Evolutionary conservation across 2,888 invertebrate species (phyloP), one percentile per base, ranked within the genome.

Genomic region (Pristionchus exspectatus): DNA sequence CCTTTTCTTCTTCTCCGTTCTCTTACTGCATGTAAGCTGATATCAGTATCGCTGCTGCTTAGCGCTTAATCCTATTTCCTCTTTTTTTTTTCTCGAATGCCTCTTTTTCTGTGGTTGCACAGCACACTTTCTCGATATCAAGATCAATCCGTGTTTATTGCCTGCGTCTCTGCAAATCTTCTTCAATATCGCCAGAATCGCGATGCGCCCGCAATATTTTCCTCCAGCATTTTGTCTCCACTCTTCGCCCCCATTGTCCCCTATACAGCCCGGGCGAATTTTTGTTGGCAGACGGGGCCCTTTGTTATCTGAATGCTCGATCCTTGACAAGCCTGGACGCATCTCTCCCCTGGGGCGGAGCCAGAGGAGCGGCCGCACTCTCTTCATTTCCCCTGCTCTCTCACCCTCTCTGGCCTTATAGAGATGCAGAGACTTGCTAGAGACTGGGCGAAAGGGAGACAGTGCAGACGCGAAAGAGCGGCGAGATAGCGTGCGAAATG

Each of bases 231-330:
- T 27, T 66, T 27, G n/a, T n/a, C 66, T n/a, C n/a, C 12, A 1
- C 21, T 56, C 10, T 50, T 50, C 12, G n/a, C 72, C 30, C n/a
- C 33, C 50, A 44, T 24, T 77, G 44, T 77, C 77, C n/a, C n/a
- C 44, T n/a, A 24, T 77, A 44, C 21, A 5, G 12, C 50, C 33
- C 77, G 38, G 38, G 38, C 77, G 44, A 50, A 38, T 44, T 44
- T 77, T 77, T 77, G 44, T 50, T 77, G 38, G 44, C 44, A 14
- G 21, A 16, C 14, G 38, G 33, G 18, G 44, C 77, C 77, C 77
- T 77, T 77, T 77, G 77, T 77, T 77, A 77, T 77, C 77, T 77
- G 44, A 77, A 77, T 77, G 77, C 77, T 44, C 77, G 77, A 77
- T 77, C 77, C 77, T 77, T 77, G 77, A 77, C 77, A 77, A 77